These are phyloP conservation scores for Euura lappo DNA, from an alignment of 1,140 invertebrate genomes.

Conservation along the genomic window DNA sequence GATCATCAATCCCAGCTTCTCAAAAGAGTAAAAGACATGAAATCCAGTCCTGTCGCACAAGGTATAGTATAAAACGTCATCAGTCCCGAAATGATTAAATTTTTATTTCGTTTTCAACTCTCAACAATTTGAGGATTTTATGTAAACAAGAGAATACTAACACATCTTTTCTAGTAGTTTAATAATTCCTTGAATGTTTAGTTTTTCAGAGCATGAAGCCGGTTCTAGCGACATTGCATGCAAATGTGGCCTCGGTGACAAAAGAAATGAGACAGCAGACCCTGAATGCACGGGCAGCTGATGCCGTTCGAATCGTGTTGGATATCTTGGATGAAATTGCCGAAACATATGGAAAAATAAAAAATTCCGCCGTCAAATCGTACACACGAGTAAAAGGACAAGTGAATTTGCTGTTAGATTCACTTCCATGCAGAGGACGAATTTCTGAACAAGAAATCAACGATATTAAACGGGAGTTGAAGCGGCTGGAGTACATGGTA, in stretches of 20 bases:
- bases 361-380: slow-evolving; percentile 19
- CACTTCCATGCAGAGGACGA: slow-evolving; percentile 39
- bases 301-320: slow-evolving; percentile 41
- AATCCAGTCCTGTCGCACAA: background rate
- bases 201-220: no score
- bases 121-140: no score
- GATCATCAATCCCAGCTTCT: background rate
- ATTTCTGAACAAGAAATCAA: slow-evolving; percentile 50
- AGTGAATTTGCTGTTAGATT: slow-evolving; percentile 36
- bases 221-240: background rate
- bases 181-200: no score
- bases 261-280: slow-evolving; percentile 29
- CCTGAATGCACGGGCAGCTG: slow-evolving; percentile 41
- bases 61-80: background rate
- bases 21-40: background rate
- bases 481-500: slow-evolving; percentile 37
- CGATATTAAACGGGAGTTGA: slow-evolving; percentile 49
- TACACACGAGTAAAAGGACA: slow-evolving; percentile 26
- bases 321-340: slow-evolving; percentile 41
- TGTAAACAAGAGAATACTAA: no score
- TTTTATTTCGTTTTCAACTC: no score
- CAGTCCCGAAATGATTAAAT: no score
- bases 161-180: no score
- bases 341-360: slow-evolving; percentile 25
- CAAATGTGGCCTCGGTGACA: slow-evolving; percentile 8